Base-by-base conservation (phyloP, 1,140 invertebrate species). In the Hycleus phaleratus region DNA sequence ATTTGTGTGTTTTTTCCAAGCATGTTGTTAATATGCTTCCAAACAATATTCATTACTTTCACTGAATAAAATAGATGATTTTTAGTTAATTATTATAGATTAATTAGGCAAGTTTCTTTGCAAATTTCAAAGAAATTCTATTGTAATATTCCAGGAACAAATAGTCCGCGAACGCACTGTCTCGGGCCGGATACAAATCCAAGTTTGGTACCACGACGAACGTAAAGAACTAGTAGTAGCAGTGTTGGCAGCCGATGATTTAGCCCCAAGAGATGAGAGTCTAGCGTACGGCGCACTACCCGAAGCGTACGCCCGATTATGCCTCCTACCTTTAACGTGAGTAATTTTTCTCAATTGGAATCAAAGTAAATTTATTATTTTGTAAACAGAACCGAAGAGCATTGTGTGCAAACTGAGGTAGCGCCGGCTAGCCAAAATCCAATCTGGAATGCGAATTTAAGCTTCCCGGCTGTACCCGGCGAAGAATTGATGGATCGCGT, bases 381-480 rank as follows among this genome's bases (percentile, higher is more conserved):
- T 42, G 40, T 10, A 9, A 10, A 40, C 66, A 91, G 89, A 45
- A 83, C 83, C 44, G 85, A 86, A 66, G 83, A 84, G 57, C 81
- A 79, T 52, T 81, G 84, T 10, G 77, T 87, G 49, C 88, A 89
- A 68, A 93, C 90, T 1, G 87, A 87, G 65, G 84, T 90, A 3
- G 86, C 89, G 2, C 88, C 88, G 54, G 84, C 87, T 7, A 87
- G 87, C 1, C 87, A 87, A 66, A 90, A 88, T 71, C 90, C 91
- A 5, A 87, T 91, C 46, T 94, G 90, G 91, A 93, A 93, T 68
- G 89, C 90, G 10, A 93, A 89, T n/a, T 76, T 93, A 12, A 86
- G 86, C 50, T 90, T 93, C 70, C 78, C 83, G 0, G 85, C 86
- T 24, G 82, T 91, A 11, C 82, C 83, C 32, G 86, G 84, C 1